A percentile compares a stretch with the other conserved stretches of the same genome.
phyloP scores from a whole-genome alignment of 1,140 invertebrate genomes.

The Chironomus tepperi region DNA sequence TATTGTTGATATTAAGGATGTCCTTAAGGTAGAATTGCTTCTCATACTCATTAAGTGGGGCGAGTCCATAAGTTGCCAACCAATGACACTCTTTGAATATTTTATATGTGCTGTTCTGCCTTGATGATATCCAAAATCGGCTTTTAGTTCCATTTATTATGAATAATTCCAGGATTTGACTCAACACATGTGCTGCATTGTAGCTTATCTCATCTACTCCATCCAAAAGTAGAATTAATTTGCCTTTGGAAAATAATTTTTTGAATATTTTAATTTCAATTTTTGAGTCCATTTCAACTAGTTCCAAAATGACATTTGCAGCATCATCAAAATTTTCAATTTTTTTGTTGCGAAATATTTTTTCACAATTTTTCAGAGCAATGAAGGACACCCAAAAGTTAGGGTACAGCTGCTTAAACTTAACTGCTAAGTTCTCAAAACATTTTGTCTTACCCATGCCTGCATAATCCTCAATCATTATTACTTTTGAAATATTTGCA shows the following conservation, averaged over 20 bases:
- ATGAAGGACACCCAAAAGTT: background rate
- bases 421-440: background rate
- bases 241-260: background rate
- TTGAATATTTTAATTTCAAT: background rate
- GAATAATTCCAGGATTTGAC: too few species aligned
- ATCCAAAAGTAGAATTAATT: background rate
- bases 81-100: too few species aligned
- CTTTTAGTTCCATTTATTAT: too few species aligned
- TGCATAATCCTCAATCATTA: background rate
- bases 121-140: too few species aligned
- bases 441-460: background rate
- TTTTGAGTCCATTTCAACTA: background rate
- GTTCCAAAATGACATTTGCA: background rate
- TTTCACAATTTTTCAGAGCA: background rate
- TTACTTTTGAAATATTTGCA: too few species aligned
- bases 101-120: too few species aligned
- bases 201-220: background rate
- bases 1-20: too few species aligned
- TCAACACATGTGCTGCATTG: background rate
- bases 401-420: background rate
- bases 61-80: too few species aligned
- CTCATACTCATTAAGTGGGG: too few species aligned
- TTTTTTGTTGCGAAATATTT: background rate
- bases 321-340: background rate
- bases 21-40: too few species aligned